Conservation (phyloP, 2,888 invertebrate species). For the Plemyria rubiginata region DNA sequence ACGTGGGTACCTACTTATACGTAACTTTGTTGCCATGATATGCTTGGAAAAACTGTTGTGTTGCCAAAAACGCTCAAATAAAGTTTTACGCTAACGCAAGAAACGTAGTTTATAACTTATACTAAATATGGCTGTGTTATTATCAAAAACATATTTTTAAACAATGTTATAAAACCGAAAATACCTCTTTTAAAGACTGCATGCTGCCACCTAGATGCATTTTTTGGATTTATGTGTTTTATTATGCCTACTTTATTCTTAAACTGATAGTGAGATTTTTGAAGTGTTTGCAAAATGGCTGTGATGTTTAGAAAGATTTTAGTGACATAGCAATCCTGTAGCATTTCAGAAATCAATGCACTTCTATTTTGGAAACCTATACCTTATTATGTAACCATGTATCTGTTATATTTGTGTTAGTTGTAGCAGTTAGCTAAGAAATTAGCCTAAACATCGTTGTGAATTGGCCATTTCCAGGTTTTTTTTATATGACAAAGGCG, state of each 20-base stretch:
- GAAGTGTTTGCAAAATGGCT: slow-evolving; percentile 28
- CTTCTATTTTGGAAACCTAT: slow-evolving; percentile 8
- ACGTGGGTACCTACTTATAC: neutral
- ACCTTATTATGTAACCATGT: slow-evolving; percentile 3
- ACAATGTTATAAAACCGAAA: slow-evolving; percentile 71
- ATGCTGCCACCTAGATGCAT: slow-evolving; percentile 61
- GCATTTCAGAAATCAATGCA: slow-evolving; percentile 23
- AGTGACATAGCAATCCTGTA: slow-evolving; percentile 24
- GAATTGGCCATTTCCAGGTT: slow-evolving; percentile 50
- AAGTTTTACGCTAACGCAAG: slow-evolving; percentile 8
- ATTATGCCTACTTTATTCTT: slow-evolving; percentile 18
- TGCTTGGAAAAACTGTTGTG: neutral
- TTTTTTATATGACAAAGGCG: slow-evolving; percentile 35
- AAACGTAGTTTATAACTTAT: slow-evolving; percentile 48
- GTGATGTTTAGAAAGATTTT: slow-evolving; percentile 27
- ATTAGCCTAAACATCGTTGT: slow-evolving; percentile 18
- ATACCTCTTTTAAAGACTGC: slow-evolving; percentile 81
- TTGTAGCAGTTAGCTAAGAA: slow-evolving; percentile 14
- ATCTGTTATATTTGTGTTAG: slow-evolving; percentile 9
- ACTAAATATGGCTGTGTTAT: slow-evolving; percentile 82
- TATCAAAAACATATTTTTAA: slow-evolving; percentile 78
- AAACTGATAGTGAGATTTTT: slow-evolving; percentile 12
- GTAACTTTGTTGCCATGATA: slow-evolving; percentile 10
- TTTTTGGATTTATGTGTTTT: slow-evolving; percentile 42
- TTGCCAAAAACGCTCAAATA: slow-evolving; percentile 16